Base-by-base conservation (phyloP, 2,797 vertebrate genomes). In the Poecile montanus region DNA sequence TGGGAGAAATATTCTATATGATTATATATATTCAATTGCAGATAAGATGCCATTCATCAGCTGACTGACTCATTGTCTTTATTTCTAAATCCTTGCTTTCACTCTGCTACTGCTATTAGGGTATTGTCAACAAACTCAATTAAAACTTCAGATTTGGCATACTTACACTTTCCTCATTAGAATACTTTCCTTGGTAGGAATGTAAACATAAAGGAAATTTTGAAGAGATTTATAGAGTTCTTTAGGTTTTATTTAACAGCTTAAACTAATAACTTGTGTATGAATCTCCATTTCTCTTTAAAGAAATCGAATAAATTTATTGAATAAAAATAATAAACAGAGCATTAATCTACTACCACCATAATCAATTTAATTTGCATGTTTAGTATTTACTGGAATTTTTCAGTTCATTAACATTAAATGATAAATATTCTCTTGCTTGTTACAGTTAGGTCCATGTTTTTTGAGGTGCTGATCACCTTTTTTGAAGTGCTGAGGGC, bases 371-470 rank as follows among this genome's bases (percentile, higher is more conserved):
- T 88, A 44, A 93, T 96, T 93, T 95, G 54, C 70, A 91, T 76
- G 18, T 63, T 86, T 88, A 86, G 85, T 65, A 40, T 81, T 84
- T 91, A 61, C 51, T 48, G 71, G 72, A 96, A 92, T 97, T 94
- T 92, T 94, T 76, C 81, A 93, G 93, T 95, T 95, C 89, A 96
- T 96, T 97, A 97, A 92, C 63, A 67, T 86, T 89, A 61, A 91
- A 89, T 91, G 25, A 95, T 74, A 67, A 94, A 85, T 94, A 96
- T 94, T 84, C 44, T 73, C 53, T 74, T 63, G 45, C 30, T 94
- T 67, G 66, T 47, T 72, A 79, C 66, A 83, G 56, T 66, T 74
- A 90, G 34, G 62, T 75, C 44, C 40, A 14, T 67, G 17, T 76
- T 88, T 81, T 94, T 66, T 65, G 54, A 82, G 85, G 53, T 83